Base-by-base conservation (phyloP, 2,888 invertebrate species). In the Melanophora roralis region DNA sequence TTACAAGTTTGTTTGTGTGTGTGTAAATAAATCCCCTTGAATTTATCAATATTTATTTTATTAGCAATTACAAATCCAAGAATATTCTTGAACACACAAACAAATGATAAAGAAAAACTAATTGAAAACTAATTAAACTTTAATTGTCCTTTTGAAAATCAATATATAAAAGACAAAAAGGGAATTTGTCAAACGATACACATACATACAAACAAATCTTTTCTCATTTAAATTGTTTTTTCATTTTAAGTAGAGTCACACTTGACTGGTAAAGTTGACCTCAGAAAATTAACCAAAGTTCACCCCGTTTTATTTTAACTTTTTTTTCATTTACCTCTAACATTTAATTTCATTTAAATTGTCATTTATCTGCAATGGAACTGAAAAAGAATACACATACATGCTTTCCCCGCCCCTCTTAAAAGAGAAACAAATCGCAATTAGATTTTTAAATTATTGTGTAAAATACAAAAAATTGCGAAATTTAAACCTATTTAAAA, bases 101-200 rank as follows among this genome's bases (percentile, higher is more conserved):
- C 14, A 7, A 14, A 23, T 5, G 6, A 57, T 7, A 4, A 45
- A n/a, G n/a, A 23, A 57, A 45, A 9, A 21, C 19, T 11, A 45
- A 3, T 23, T 12, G 36, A 47, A 27, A 38, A 34, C 16, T 57
- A 36, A 57, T 68, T 68, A 57, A 57, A 47, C 38, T 57, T 68
- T 47, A 57, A 36, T 64, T 11, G 27, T 11, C 14, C 23, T 57
- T 55, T 38, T 19, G 14, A n/a, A 19, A 8, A 12, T 1, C 7
- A 23, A 38, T n/a, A 21, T 38, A 21, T 21, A 23, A 38, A 8
- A 19, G 3, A 45, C 16, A 2, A 9, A 45, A 45, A 5, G 6
- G 4, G 8, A 43, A 43, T 11, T 43, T 57, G 0, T 21, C 19
- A 57, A 21, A n/a, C 23, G 3, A 23, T n/a, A n/a, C n/a, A n/a